Conservation (phyloP, 1,140 invertebrate species). For the Drosophila equinoxialis region DNA sequence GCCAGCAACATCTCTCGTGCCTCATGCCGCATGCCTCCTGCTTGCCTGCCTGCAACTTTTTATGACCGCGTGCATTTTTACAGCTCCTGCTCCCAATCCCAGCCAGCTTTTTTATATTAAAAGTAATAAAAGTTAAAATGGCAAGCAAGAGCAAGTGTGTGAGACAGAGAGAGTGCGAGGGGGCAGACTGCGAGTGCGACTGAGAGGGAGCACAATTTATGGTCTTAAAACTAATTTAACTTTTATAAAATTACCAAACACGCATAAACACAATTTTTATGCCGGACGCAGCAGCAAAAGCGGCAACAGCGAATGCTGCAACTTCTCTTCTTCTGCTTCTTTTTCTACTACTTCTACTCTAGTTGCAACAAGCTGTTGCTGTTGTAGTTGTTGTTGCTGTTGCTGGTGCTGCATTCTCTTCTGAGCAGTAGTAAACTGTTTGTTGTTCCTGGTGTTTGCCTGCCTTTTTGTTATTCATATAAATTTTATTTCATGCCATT, state of each 20-base stretch:
- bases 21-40: conserved; percentile 27
- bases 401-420: conserved; percentile 33
- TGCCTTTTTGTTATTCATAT: conserved; percentile 74
- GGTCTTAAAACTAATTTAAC: conserved; percentile 81
- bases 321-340: conserved; percentile 28
- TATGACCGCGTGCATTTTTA: conserved; percentile 77
- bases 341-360: neutral
- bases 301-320: conserved; percentile 51
- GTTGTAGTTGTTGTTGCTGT: neutral
- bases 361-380: conserved; percentile 51
- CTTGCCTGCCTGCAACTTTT: conserved; percentile 65
- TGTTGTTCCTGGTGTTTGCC: conserved; percentile 40
- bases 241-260: conserved; percentile 82
- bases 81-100: conserved; percentile 56
- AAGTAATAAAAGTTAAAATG: conserved; percentile 81
- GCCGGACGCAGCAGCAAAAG: conserved; percentile 64
- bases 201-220: conserved; percentile 68
- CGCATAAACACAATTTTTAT: conserved; percentile 81
- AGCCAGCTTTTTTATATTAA: conserved; percentile 75
- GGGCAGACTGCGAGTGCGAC: neutral
- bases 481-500: conserved; percentile 79
- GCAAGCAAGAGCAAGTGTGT: conserved; percentile 27
- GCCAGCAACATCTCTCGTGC: conserved; percentile 60
- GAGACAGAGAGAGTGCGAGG: neutral
- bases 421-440: conserved; percentile 64